Conservation (phyloP, 2,888 invertebrate species). For the Craniophora ligustri region DNA sequence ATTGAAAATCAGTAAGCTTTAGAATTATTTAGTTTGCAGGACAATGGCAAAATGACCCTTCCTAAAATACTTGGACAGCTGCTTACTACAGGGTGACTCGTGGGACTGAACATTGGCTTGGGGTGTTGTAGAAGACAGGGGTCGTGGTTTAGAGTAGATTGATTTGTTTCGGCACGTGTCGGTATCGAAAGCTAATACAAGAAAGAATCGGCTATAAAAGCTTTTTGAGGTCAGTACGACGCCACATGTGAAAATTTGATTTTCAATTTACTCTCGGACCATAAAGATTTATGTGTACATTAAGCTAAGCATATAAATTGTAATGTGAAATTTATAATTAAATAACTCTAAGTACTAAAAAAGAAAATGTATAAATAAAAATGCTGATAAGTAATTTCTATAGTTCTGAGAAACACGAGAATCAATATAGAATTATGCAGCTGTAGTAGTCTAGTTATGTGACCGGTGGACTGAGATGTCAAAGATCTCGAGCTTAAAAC, state of each 20-base stretch:
- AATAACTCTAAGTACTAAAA: no score
- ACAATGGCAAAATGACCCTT: neutral
- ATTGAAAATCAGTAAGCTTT: neutral
- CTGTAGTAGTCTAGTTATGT: no score
- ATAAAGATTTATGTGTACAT: no score
- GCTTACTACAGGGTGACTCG: conserved; percentile 8
- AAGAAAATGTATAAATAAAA: no score
- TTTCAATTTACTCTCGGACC: neutral
- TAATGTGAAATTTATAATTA: no score
- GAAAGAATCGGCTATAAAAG: neutral
- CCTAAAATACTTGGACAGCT: conserved; percentile 31
- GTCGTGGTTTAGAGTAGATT: conserved; percentile 31
- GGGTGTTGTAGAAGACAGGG: conserved; percentile 27
- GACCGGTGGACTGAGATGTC: no score
- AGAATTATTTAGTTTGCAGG: neutral
- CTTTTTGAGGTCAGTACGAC: conserved; percentile 1
- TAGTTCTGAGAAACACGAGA: no score
- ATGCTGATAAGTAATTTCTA: no score
- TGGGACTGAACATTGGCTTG: conserved; percentile 16
- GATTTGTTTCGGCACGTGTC: conserved; percentile 33
- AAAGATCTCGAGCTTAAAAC: no score
- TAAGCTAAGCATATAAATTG: no score
- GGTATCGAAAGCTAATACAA: conserved; percentile 7
- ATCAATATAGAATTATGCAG: no score
- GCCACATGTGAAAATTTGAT: neutral